Conservation (phyloP, 37 sponge, comb jelly and placozoan genomes). For the Tethya wilhelma region DNA sequence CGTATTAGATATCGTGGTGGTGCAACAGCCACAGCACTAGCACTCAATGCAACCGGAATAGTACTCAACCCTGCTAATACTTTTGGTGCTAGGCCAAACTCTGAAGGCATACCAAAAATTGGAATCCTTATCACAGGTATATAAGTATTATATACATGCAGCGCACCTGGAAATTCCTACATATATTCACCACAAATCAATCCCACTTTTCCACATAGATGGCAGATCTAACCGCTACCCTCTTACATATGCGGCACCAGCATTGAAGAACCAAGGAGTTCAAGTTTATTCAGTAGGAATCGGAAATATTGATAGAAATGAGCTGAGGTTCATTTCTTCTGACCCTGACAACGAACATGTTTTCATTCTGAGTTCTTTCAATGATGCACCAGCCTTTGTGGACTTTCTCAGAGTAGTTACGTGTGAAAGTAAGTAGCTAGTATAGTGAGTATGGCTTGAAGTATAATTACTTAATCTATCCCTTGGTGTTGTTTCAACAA, state of each 20-base stretch:
- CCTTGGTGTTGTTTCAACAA: too few relatives aligned
- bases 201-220: constrained; percentile 44
- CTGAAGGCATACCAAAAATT: constrained; percentile 78
- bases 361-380: constrained; percentile 59
- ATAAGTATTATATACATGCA: constrained; percentile 14
- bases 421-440: constrained; percentile 85
- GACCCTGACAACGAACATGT: constrained; percentile 76
- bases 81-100: constrained; percentile 77
- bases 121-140: constrained; percentile 85
- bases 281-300: constrained; percentile 71
- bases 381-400: constrained; percentile 77
- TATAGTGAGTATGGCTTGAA: too few relatives aligned
- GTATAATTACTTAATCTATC: too few relatives aligned
- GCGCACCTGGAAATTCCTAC: too few relatives aligned
- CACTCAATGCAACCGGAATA: constrained; percentile 36
- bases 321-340: constrained; percentile 69
- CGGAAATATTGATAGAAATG: constrained; percentile 50
- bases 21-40: constrained; percentile 60
- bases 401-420: constrained; percentile 70
- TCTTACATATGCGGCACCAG: constrained; percentile 11
- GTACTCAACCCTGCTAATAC: constrained; percentile 32
- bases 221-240: constrained; percentile 59
- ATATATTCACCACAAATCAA: too few relatives aligned
- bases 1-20: constrained; percentile 53
- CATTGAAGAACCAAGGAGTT: constrained; percentile 55